Conservation (phyloP, 2,113 vertebrate species). For the Scolopax mira region DNA sequence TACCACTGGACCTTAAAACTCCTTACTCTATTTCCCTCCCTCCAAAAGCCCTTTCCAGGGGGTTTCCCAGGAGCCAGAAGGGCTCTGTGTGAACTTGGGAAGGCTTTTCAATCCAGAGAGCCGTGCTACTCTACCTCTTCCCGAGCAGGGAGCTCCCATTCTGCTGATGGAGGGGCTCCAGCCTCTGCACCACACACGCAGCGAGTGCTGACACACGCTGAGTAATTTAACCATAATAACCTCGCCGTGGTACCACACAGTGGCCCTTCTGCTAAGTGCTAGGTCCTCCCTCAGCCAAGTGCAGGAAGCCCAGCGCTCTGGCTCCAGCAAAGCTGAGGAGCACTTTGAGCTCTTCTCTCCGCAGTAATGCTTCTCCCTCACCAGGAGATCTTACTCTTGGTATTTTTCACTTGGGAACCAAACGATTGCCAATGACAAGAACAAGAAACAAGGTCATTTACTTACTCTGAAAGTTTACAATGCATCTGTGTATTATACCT, state of each 20-base stretch:
- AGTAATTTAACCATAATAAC: neutral
- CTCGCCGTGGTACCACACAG: neutral
- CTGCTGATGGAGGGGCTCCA: neutral
- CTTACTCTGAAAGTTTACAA: neutral
- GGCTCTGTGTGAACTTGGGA: neutral
- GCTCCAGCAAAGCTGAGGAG: neutral
- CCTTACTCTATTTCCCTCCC: neutral
- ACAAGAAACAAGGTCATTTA: neutral
- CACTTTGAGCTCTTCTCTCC: neutral
- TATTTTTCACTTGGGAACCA: neutral
- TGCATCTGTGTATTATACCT: neutral
- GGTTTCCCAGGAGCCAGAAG: neutral
- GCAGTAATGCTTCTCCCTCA: neutral
- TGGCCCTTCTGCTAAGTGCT: neutral
- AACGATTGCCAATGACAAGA: neutral
- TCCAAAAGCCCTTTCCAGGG: neutral
- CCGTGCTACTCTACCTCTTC: accelerated
- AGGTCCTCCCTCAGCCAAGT: neutral
- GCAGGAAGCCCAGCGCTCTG: neutral
- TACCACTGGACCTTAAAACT: neutral
- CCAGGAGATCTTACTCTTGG: neutral
- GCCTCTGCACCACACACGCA: neutral
- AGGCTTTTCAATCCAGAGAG: neutral
- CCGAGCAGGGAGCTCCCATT: neutral
- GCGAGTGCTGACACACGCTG: neutral